phyloP scores from a whole-genome alignment of 2,888 invertebrate species.

The Cerastoderma edule region DNA sequence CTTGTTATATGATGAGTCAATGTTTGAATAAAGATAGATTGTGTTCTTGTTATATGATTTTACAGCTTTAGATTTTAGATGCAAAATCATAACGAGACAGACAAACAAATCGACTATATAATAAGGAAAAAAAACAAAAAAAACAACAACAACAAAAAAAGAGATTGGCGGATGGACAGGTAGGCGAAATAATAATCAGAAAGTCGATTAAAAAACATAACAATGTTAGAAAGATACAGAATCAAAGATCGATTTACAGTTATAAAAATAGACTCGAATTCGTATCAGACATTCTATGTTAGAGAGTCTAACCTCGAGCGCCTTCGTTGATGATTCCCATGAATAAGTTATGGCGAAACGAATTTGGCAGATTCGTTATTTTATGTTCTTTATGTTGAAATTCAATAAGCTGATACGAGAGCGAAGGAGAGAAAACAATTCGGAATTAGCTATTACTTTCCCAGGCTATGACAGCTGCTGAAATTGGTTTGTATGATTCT shows the following conservation, averaged over 20 bases:
- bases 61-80: not conserved
- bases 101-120: not conserved
- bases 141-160: no score
- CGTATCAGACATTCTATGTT: no score
- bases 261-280: no score
- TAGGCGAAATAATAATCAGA: no score
- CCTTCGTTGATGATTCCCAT: not conserved
- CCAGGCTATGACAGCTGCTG: not conserved
- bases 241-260: no score
- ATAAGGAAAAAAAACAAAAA: no score
- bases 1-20: no score
- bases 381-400: conserved; percentile 2
- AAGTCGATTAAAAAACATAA: no score
- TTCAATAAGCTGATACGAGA: not conserved
- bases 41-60: not conserved
- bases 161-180: no score
- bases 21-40: no score
- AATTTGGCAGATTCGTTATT: conserved; percentile 12
- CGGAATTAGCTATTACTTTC: not conserved
- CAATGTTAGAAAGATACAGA: no score
- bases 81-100: not conserved
- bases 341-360: conserved; percentile 2
- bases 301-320: no score
- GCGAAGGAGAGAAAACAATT: not conserved
- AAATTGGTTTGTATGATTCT: not conserved